Percentiles rank a stretch among this genome's conserved stretches.
Conservation (phyloP, 53 echinoderm and acorn worm genomes). For the Apostichopus leukothele region DNA sequence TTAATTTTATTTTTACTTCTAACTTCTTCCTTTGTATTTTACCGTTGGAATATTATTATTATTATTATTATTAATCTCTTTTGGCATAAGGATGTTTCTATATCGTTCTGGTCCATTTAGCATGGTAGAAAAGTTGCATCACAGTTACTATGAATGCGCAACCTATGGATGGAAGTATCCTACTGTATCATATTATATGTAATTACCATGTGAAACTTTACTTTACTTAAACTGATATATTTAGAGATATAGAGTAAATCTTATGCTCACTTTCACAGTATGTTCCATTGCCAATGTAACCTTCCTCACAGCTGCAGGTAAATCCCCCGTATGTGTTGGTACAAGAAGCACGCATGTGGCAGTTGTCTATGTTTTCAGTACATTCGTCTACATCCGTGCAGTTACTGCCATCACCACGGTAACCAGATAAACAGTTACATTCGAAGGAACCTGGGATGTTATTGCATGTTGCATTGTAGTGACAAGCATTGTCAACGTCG, state of each 20-base stretch:
- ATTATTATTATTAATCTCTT: no score
- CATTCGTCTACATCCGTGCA: constrained; percentile 66
- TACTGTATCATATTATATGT: no score
- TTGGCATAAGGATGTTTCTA: no score
- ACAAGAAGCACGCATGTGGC: constrained; percentile 51
- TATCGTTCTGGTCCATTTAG: no score
- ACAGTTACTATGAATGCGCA: no score
- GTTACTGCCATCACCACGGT: constrained; percentile 54
- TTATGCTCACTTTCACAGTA: constrained; percentile 51
- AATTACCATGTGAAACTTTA: no score
- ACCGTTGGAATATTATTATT: no score
- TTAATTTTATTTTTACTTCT: no score
- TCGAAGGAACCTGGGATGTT: constrained; percentile 58
- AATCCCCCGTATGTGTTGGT: constrained; percentile 56
- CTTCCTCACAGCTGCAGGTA: constrained; percentile 50
- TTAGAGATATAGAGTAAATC: neutral
- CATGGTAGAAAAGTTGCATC: no score
- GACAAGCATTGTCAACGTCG: constrained; percentile 11
- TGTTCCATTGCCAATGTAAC: constrained; percentile 57
- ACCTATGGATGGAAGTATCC: no score
- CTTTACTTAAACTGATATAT: no score
- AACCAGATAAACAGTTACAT: constrained; percentile 55
- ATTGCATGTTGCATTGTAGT: constrained; percentile 54
- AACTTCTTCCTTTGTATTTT: no score
- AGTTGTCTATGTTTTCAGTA: constrained; percentile 48